Base-by-base conservation (phyloP, 92 coral and sea anemone species). In the Metridium senile region DNA sequence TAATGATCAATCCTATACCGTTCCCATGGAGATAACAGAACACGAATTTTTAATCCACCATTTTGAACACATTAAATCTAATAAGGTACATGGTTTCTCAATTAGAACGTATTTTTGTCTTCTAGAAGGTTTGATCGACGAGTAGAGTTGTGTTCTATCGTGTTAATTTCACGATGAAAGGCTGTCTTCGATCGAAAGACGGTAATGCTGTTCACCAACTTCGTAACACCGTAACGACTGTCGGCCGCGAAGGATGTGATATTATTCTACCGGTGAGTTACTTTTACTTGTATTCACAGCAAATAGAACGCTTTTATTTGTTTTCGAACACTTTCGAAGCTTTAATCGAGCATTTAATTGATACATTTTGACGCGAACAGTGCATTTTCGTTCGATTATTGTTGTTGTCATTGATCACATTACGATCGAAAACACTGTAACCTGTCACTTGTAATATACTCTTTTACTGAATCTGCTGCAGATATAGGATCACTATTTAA, bases 191-290 rank as follows among this genome's bases (percentile, higher is more conserved):
- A 57, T 74, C 90, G 11, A 81, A 87, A 72, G 88, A 86, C 70
- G 94, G 94, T 25, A 75, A 58, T 51, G 85, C 86, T 33, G 68
- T 78, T 33, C 73, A 86, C 64, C 88, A 89, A 47, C 80, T 89
- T 35, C 66, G 86, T 39, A 75, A 79, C 9, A 78, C 88, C 1
- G 45, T 78, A 16, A 89, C 94, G 18, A 89, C 88, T 9, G 56
- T 89, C 13, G 94, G 94, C 9, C 74, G 94, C 43, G 94, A 89
- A 74, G 91, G 88, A 39, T 82, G 86, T 39, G 94, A 89, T 72
- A 77, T 89, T 33, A 63, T 79, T 26, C 76, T 89, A 11, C 88
- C 85, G 76, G 94, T 89, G 19, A 82, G 71, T 32, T 9, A 2
- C 1, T 62, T 26, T n/a, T 16, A 9, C 11, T 58, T 53, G 21